Conservation (phyloP, 2,888 invertebrate species). For the Ichneumoninae sp. region DNA sequence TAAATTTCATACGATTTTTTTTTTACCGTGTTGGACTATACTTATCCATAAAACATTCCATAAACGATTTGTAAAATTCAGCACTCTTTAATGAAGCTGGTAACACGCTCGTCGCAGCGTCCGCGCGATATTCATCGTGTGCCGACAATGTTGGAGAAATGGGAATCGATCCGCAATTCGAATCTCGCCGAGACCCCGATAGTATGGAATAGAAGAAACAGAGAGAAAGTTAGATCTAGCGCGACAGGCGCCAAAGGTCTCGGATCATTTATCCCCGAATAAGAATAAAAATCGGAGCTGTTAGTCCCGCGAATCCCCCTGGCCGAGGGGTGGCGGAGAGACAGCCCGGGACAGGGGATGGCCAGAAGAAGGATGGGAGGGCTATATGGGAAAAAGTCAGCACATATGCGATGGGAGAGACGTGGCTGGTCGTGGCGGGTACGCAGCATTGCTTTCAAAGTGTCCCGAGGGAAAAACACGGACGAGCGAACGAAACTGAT, state of each 20-base stretch:
- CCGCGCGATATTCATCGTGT: background rate
- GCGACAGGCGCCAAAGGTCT: constrained; percentile 61
- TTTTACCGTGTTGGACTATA: background rate
- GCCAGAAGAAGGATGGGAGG: constrained; percentile 39
- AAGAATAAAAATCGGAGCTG: constrained; percentile 49
- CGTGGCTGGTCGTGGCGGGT: constrained; percentile 74
- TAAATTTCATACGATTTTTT: no score
- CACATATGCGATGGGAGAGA: constrained; percentile 78
- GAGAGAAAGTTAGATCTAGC: background rate
- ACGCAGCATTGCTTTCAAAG: constrained; percentile 81
- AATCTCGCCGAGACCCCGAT: background rate
- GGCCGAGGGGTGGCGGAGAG: constrained; percentile 12
- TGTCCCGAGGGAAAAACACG: constrained; percentile 75
- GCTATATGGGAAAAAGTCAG: constrained; percentile 54
- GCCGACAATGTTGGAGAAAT: background rate
- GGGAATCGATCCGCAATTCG: background rate
- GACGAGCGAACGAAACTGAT: constrained; percentile 74
- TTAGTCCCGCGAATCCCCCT: constrained; percentile 49
- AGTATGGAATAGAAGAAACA: background rate
- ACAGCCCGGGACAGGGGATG: constrained; percentile 35
- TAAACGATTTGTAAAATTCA: background rate
- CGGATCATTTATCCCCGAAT: constrained; percentile 61
- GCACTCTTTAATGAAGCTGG: background rate
- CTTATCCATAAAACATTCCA: no score
- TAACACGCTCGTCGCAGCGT: background rate